A percentile compares a stretch with the other conserved stretches of the same genome.
Conservation (phyloP, 2,113 vertebrate genomes). For the Rhineura floridana region DNA sequence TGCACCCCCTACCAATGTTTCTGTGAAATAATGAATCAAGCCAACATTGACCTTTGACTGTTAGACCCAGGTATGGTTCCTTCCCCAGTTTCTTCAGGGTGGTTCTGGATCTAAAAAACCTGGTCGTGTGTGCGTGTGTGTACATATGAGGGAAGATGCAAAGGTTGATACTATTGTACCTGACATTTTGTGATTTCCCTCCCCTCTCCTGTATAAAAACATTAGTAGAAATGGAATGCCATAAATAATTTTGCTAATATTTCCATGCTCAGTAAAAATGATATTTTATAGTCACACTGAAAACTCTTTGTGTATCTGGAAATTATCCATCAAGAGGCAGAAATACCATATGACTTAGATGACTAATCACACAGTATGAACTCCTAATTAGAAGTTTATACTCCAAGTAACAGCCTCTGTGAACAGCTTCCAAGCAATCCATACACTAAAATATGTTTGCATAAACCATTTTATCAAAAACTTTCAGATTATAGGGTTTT, state of each 20-base stretch:
- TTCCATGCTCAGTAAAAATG: background rate
- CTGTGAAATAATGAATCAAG: background rate
- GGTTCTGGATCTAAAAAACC: background rate
- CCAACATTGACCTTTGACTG: background rate
- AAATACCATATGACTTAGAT: conserved; percentile 38
- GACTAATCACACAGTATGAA: conserved; percentile 45
- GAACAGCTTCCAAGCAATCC: conserved; percentile 34
- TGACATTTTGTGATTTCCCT: background rate
- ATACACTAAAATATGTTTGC: conserved; percentile 31
- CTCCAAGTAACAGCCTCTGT: conserved; percentile 33
- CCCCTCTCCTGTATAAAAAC: background rate
- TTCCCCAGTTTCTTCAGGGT: background rate
- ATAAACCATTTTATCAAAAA: conserved; percentile 37
- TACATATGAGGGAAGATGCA: background rate
- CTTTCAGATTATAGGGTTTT: conserved; percentile 2
- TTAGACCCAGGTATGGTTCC: background rate
- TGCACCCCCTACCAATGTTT: background rate
- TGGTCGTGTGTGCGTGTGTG: background rate
- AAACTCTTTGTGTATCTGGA: conserved; percentile 26
- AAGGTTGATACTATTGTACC: background rate
- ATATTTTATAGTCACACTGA: conserved; percentile 22
- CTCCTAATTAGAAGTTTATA: conserved; percentile 37
- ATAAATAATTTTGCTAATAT: conserved; percentile 20
- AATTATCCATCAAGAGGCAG: conserved; percentile 38
- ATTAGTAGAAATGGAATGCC: conserved; percentile 25